Conservation (phyloP, 2,113 vertebrate species). For the Sander vitreus region DNA sequence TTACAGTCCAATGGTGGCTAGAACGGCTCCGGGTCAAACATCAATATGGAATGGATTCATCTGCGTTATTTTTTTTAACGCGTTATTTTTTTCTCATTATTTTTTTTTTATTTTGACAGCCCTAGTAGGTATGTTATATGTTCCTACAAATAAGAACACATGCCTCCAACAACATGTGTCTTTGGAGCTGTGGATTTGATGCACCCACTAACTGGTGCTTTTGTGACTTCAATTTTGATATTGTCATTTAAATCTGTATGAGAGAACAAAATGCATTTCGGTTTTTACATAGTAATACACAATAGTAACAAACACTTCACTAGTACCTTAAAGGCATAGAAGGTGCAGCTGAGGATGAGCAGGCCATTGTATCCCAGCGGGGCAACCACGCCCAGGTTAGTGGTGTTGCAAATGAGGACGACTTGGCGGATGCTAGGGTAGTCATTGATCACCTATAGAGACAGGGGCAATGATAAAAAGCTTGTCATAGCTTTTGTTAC, state of each 20-base stretch:
- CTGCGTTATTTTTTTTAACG: too few species aligned
- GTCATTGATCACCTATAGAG: slow-evolving; percentile 89
- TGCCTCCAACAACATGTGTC: background rate
- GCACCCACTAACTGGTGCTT: background rate
- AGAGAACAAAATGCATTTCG: background rate
- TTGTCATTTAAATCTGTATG: background rate
- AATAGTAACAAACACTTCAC: background rate
- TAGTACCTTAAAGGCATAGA: slow-evolving; percentile 94
- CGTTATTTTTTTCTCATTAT: too few species aligned
- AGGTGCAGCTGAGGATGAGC: slow-evolving; percentile 97
- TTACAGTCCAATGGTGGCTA: too few species aligned
- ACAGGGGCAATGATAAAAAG: background rate
- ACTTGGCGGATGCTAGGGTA: slow-evolving; percentile 97
- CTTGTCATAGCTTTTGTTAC: background rate
- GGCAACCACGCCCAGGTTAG: slow-evolving; percentile 95
- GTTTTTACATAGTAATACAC: background rate
- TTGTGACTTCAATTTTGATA: too few species aligned
- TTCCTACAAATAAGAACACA: background rate
- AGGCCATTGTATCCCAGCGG: slow-evolving; percentile 97
- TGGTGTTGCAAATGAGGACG: slow-evolving; percentile 97
- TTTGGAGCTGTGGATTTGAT: background rate
- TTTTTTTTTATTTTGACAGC: too few species aligned
- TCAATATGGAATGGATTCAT: too few species aligned
- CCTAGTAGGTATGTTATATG: background rate
- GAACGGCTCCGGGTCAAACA: too few species aligned